phyloP scores from a whole-genome alignment of 2,797 vertebrate genomes.

The Melanotaenia parkinsoni region DNA sequence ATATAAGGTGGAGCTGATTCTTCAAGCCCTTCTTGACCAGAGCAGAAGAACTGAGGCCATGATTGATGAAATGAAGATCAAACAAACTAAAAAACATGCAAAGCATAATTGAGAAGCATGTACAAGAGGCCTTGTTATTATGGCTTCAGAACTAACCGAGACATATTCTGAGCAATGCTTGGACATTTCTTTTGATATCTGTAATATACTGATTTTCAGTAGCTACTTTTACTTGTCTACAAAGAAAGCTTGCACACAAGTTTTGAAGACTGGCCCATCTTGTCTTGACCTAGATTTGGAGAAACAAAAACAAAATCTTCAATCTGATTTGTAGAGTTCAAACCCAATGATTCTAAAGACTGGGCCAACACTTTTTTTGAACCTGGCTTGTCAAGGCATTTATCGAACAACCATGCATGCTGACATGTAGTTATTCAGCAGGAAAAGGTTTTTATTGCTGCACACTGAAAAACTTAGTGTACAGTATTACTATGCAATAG shows the following conservation, averaged over 20 bases:
- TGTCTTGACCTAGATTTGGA: not conserved
- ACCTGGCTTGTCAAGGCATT: not conserved
- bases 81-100: slow-evolving; percentile 42
- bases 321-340: not conserved
- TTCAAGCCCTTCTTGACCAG: slow-evolving; percentile 30
- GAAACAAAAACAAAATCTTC: not conserved
- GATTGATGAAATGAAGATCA: slow-evolving; percentile 54
- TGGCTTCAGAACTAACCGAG: slow-evolving; percentile 26
- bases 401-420: not conserved
- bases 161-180: slow-evolving; percentile 18
- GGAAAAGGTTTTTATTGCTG: not conserved
- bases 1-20: slow-evolving; percentile 56
- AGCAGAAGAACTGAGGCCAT: slow-evolving; percentile 28
- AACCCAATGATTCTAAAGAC: not conserved
- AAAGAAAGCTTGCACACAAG: not conserved
- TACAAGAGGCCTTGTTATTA: slow-evolving; percentile 64
- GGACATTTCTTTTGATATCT: slow-evolving; percentile 44
- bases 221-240: not conserved
- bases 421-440: not conserved
- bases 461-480: too few species aligned
- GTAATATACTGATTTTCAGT: slow-evolving; percentile 10
- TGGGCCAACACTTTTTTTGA: not conserved
- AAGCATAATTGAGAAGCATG: slow-evolving; percentile 61
- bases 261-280: not conserved
- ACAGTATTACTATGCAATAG: not conserved